Evolutionary conservation across 2,113 vertebrate genomes (phyloP).

Genomic region (Dendrocopos noguchii): DNA sequence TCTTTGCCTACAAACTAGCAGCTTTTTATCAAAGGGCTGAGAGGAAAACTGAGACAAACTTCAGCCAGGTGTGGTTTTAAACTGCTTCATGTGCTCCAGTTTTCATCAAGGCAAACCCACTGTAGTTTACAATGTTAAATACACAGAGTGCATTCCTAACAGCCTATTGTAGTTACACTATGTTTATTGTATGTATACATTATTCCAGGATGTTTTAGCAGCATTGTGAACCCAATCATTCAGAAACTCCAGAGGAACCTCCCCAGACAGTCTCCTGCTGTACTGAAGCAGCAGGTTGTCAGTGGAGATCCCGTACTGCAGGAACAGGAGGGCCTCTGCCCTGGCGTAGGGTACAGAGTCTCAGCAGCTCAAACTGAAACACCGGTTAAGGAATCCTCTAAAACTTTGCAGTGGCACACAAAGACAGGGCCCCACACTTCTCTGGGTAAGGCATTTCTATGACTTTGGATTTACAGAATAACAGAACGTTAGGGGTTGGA

Average conservation of each 20-base stretch:
- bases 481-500: too few species aligned
- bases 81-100: neutral
- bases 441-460: neutral
- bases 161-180: neutral
- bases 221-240: neutral
- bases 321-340: neutral
- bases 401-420: neutral
- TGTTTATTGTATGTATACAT: neutral
- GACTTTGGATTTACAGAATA: neutral
- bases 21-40: neutral
- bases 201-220: neutral
- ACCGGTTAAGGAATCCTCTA: neutral
- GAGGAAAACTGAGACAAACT: neutral
- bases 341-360: neutral
- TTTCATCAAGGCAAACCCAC: neutral
- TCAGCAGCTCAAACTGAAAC: neutral
- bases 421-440: neutral
- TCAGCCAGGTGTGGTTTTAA: neutral
- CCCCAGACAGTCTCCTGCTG: neutral
- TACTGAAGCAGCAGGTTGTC: neutral
- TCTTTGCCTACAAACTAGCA: neutral
- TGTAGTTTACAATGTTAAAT: neutral
- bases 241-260: neutral
- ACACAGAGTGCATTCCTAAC: neutral
- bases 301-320: neutral